phyloP scores from a whole-genome alignment of 2,113 vertebrate species.

The Albula glossodonta region DNA sequence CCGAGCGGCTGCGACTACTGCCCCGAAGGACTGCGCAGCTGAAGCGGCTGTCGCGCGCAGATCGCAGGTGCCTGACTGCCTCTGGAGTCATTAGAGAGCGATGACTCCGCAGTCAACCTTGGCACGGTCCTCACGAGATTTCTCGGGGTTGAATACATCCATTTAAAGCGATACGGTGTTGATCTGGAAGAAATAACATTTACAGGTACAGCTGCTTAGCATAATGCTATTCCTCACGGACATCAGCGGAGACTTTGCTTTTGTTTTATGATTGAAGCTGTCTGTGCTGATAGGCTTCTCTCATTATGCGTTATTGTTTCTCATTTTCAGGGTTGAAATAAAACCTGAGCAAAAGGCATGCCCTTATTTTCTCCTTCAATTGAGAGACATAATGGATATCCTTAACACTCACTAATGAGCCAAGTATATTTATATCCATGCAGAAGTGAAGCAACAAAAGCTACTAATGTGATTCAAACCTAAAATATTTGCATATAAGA shows the following conservation, averaged over 20 bases:
- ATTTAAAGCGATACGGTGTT: neutral
- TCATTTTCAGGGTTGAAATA: neutral
- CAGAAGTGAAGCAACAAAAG: neutral
- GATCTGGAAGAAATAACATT: neutral
- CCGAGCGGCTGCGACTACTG: too few species aligned
- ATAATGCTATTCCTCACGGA: too few species aligned
- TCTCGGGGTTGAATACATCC: neutral
- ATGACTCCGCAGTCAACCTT: neutral
- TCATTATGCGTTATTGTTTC: neutral
- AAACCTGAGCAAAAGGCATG: neutral
- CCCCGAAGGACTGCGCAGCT: too few species aligned
- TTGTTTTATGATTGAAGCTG: neutral
- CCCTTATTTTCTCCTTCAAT: neutral
- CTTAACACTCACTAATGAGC: neutral
- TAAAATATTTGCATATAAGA: neutral
- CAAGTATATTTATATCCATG: neutral
- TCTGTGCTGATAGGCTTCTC: neutral
- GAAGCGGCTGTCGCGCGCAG: too few species aligned
- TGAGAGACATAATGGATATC: neutral
- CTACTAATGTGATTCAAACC: neutral
- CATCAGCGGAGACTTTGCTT: too few species aligned
- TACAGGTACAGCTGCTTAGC: neutral
- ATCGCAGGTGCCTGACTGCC: too few species aligned
- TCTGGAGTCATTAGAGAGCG: too few species aligned
- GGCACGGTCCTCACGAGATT: neutral